Base-by-base conservation (phyloP, 2,888 invertebrate species). In the Odontocolon sp. region DNA sequence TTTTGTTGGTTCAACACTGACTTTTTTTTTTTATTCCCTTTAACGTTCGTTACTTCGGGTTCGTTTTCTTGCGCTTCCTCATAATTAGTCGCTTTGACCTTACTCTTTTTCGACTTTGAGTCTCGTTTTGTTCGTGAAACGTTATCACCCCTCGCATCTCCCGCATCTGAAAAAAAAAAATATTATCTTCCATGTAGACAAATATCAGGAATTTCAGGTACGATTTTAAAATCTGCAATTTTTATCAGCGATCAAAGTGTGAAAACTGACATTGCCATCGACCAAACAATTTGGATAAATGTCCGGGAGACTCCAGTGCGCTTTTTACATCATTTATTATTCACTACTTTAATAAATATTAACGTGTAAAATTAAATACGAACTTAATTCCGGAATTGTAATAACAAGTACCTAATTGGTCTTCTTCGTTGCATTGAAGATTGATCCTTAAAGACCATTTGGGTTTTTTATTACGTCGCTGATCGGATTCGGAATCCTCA, bases 231-330 rank as follows among this genome's bases (percentile, higher is more conserved):
- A n/a, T n/a, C n/a, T 23, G 9, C 1, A 28, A 0, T 52, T 66
- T 28, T 45, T 47, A 79, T 90, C 89, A 90, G 89, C 78, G 89
- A 89, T 90, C 89, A 90, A 89, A 89, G 89, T 90, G 88, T 80
- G 56, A 84, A n/a, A 68, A 80, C 71, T 77, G 81, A 82, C 85
- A 85, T 82, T 80, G 84, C 84, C 85, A 61, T 86, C 85, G 45
- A 84, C 83, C 74, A 71, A 77, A 81, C 67, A 61, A 6, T 57
- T 50, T 42, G 18, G n/a, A n/a, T n/a, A n/a, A n/a, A n/a, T 54
- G 61, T 64, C 66, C 59, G 73, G 82, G 83, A 82, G 83, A 84
- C 82, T 84, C 79, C 67, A 68, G 80, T 61, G 70, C 18, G 57
- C 56, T 54, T 74, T 59, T 80, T 45, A 81, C 83, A 83, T 82